These are phyloP conservation scores for Apteryx mantelli DNA, from an alignment of 2,113 vertebrate species.

Conservation along the genomic window DNA sequence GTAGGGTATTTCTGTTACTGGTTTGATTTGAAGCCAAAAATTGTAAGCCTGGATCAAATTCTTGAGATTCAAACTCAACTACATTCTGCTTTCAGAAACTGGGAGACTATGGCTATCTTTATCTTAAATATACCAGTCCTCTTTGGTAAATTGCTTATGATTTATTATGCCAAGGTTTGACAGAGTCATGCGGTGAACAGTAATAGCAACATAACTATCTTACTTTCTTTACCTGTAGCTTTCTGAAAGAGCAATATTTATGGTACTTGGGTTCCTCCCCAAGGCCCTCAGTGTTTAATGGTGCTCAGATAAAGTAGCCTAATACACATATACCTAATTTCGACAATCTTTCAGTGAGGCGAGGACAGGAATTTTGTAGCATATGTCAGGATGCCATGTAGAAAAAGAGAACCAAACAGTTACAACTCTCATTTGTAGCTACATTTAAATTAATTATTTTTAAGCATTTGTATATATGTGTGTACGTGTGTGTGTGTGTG, in stretches of 20 bases:
- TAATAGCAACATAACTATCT: conserved; percentile 5
- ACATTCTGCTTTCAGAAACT: background rate
- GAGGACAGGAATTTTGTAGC: background rate
- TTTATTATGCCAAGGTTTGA: background rate
- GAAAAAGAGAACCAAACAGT: background rate
- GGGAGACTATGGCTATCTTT: background rate
- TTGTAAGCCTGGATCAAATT: conserved; percentile 38
- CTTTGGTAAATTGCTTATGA: conserved; percentile 1
- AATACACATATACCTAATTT: background rate
- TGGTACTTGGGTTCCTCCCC: background rate
- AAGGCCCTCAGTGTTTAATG: background rate
- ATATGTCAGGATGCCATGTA: background rate
- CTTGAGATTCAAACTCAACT: conserved; percentile 4
- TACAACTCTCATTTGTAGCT: background rate
- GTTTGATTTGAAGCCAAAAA: conserved; percentile 47
- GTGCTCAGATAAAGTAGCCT: background rate
- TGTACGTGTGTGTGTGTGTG: too few species aligned
- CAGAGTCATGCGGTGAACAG: background rate
- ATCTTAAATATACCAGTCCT: background rate
- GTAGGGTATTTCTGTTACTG: conserved; percentile 4
- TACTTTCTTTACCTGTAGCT: background rate
- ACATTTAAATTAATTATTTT: background rate
- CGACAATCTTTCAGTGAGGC: background rate
- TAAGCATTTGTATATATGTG: background rate
- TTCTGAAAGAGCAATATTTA: background rate